phyloP scores from a whole-genome alignment of 2,888 invertebrate species.

The Agrochola lychnidis region DNA sequence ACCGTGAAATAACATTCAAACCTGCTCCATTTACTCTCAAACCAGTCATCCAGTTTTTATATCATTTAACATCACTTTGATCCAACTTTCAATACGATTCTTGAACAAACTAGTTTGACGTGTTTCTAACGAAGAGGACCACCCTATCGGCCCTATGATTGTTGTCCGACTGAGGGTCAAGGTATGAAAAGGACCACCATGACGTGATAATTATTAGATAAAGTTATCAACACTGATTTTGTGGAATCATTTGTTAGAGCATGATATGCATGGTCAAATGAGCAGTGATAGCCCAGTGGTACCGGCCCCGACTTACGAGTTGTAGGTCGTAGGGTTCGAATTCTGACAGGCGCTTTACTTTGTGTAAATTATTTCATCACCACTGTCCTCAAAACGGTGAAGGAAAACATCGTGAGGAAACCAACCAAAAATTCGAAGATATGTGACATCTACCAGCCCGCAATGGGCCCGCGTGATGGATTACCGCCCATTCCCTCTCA shows the following conservation, averaged over 20 bases:
- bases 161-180: slow-evolving; percentile 1
- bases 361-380: too few relatives aligned
- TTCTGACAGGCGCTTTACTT: too few relatives aligned
- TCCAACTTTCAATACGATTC: slow-evolving; percentile 25
- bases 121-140: slow-evolving; percentile 33
- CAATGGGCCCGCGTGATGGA: too few relatives aligned
- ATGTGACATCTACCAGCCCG: too few relatives aligned
- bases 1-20: slow-evolving; percentile 3
- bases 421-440: too few relatives aligned
- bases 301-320: too few relatives aligned
- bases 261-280: too few relatives aligned
- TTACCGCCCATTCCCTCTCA: too few relatives aligned
- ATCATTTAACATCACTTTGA: slow-evolving; percentile 33
- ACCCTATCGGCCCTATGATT: slow-evolving; percentile 32
- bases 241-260: neutral
- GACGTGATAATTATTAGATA: slow-evolving; percentile 41
- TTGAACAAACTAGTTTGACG: slow-evolving; percentile 43
- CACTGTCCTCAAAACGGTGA: too few relatives aligned
- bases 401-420: too few relatives aligned
- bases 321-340: too few relatives aligned
- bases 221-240: slow-evolving; percentile 31
- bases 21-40: neutral
- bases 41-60: slow-evolving; percentile 32
- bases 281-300: too few relatives aligned
- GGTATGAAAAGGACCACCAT: slow-evolving; percentile 40